Evolutionary conservation across 2,888 invertebrate genomes (phyloP).

Genomic region (Andrena flavipes): DNA sequence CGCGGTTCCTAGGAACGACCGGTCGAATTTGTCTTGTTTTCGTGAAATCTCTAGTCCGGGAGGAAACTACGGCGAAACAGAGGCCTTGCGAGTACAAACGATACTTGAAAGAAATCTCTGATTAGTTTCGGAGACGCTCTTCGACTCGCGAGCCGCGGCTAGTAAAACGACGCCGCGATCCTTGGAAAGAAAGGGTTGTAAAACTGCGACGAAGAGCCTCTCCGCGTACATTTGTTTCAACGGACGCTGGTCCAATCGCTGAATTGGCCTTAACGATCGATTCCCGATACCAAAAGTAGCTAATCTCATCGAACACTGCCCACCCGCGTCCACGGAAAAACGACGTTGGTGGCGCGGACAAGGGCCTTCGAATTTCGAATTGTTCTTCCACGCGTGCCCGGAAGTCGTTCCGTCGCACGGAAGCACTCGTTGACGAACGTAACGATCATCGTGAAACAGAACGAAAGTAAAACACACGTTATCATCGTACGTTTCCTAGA

Average conservation of each 20-base stretch:
- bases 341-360: conserved; percentile 48
- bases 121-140: conserved; percentile 7
- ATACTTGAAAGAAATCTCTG: conserved; percentile 38
- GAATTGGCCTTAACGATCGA: conserved; percentile 1
- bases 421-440: conserved; percentile 69
- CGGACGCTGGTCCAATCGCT: not conserved
- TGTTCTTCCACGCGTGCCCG: conserved; percentile 66
- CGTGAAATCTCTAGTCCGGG: not conserved
- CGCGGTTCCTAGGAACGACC: not conserved
- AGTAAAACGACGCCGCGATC: not conserved
- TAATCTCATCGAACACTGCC: conserved; percentile 71
- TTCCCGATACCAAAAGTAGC: conserved; percentile 49
- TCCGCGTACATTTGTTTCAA: not conserved
- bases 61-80: conserved; percentile 9
- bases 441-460: conserved; percentile 44
- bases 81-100: conserved; percentile 27
- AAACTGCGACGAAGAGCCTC: conserved; percentile 10
- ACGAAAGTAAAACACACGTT: conserved; percentile 38
- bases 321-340: conserved; percentile 26
- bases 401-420: conserved; percentile 69
- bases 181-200: not conserved
- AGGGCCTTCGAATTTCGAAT: conserved; percentile 55
- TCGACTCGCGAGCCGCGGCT: not conserved
- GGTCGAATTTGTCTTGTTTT: conserved; percentile 6
- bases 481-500: conserved; percentile 37